phyloP scores from a whole-genome alignment of 2,113 vertebrate genomes.

The Plotosus lineatus region DNA sequence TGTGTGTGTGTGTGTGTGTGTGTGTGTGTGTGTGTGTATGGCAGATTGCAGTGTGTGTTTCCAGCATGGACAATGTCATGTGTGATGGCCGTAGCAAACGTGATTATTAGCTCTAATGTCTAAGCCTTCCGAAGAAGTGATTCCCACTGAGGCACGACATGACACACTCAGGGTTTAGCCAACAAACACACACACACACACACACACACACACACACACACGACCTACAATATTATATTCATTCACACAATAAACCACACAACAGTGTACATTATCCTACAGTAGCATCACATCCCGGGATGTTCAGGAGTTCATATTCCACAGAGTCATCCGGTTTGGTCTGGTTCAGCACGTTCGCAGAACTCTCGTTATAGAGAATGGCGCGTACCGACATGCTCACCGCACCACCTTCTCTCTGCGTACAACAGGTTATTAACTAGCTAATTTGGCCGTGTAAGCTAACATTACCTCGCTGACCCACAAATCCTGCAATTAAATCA shows the following conservation, averaged over 20 bases:
- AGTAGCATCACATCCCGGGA: background rate
- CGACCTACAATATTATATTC: no score
- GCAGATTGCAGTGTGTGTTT: background rate
- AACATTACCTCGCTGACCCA: background rate
- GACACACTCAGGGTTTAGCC: background rate
- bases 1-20: constrained; percentile 13
- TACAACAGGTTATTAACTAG: background rate
- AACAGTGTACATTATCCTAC: background rate
- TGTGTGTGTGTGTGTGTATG: background rate
- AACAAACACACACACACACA: background rate
- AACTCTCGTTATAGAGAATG: background rate
- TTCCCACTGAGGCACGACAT: background rate
- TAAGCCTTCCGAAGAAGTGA: constrained; percentile 1
- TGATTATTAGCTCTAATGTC: background rate
- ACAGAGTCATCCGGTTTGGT: background rate
- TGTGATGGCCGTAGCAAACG: constrained; percentile 7
- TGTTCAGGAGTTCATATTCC: background rate
- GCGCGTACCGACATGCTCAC: background rate
- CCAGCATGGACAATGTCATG: background rate
- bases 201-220: background rate
- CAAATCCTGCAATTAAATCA: background rate
- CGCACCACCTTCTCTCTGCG: background rate
- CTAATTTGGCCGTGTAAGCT: background rate
- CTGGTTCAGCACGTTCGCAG: background rate
- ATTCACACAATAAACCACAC: background rate